A percentile compares a stretch with the other conserved stretches of the same genome.
These are phyloP conservation scores for Prosapia bicincta DNA, from an alignment of 2,888 invertebrate species.

Conservation along the genomic window DNA sequence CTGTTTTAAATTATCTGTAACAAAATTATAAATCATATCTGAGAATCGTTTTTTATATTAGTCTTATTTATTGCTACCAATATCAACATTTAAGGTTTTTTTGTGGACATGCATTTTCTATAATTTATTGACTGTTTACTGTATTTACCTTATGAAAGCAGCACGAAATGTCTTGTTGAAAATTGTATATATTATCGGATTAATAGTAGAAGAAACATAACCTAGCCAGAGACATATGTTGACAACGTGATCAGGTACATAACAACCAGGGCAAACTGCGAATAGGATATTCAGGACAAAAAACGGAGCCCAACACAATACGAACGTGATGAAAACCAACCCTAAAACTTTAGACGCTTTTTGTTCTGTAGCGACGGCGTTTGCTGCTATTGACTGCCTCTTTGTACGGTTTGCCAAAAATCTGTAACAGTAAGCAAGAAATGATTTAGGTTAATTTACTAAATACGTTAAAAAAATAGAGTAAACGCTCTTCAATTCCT, in stretches of 20 bases:
- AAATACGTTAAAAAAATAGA: too few species aligned
- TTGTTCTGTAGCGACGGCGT: conserved; percentile 86
- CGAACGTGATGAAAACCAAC: conserved; percentile 88
- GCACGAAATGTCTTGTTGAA: conserved; percentile 88
- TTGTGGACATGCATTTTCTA: too few species aligned
- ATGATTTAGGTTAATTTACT: too few species aligned
- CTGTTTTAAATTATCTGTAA: too few species aligned
- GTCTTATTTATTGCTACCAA: too few species aligned
- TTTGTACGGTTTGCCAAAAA: conserved; percentile 44
- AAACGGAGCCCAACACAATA: conserved; percentile 91
- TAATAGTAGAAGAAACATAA: conserved; percentile 88
- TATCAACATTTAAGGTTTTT: too few species aligned
- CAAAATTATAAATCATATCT: too few species aligned
- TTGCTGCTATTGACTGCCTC: conserved; percentile 61
- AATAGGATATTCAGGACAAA: conserved; percentile 84
- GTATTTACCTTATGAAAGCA: conserved; percentile 66
- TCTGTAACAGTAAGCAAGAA: too few species aligned
- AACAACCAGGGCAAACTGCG: conserved; percentile 77
- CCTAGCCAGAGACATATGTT: conserved; percentile 88
- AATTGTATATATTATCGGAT: conserved; percentile 90
- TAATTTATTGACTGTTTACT: too few species aligned
- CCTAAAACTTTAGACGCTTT: conserved; percentile 93
- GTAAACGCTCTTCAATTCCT: too few species aligned
- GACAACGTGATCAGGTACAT: conserved; percentile 70
- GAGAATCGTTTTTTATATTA: too few species aligned